Conservation (phyloP, 2,888 invertebrate genomes). For the Drosophila falleni region DNA sequence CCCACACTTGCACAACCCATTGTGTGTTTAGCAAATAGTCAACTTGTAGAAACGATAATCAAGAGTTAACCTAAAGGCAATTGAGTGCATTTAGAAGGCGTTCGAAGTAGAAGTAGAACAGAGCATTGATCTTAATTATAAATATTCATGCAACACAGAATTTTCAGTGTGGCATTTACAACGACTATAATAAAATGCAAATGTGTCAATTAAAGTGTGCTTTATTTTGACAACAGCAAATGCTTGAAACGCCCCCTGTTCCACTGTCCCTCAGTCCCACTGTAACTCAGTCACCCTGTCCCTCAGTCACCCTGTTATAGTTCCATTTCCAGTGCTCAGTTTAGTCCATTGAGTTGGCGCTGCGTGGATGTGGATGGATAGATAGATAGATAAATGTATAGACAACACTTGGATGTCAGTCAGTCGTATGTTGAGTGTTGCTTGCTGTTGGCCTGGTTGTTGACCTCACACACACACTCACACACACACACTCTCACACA, state of each 20-base stretch:
- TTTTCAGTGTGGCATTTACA: conserved; percentile 60
- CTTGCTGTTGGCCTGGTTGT: conserved; percentile 67
- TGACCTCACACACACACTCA: conserved; percentile 64
- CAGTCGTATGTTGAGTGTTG: conserved; percentile 66
- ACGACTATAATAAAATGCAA: conserved; percentile 74
- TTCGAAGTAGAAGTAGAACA: conserved; percentile 37
- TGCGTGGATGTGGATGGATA: conserved; percentile 40
- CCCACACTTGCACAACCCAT: conserved; percentile 3
- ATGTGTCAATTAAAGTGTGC: conserved; percentile 82
- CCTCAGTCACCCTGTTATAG: conserved; percentile 9
- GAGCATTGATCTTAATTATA: conserved; percentile 69
- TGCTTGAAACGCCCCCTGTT: conserved; percentile 24
- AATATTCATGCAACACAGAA: conserved; percentile 68
- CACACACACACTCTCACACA: conserved; percentile 22
- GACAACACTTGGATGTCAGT: conserved; percentile 71
- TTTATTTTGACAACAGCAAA: conserved; percentile 79
- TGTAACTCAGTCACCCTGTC: background rate
- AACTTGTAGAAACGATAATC: conserved; percentile 25
- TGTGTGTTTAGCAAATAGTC: conserved; percentile 22
- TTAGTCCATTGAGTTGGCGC: conserved; percentile 7
- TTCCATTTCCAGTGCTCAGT: conserved; percentile 5
- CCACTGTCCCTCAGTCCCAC: background rate
- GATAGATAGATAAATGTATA: conserved; percentile 55
- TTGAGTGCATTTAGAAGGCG: conserved; percentile 19
- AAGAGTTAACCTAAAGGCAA: conserved; percentile 19